A percentile compares a stretch with the other conserved stretches of the same genome.
Evolutionary conservation across 2,113 vertebrate genomes (phyloP).

Genomic region (Serilophus lunatus): DNA sequence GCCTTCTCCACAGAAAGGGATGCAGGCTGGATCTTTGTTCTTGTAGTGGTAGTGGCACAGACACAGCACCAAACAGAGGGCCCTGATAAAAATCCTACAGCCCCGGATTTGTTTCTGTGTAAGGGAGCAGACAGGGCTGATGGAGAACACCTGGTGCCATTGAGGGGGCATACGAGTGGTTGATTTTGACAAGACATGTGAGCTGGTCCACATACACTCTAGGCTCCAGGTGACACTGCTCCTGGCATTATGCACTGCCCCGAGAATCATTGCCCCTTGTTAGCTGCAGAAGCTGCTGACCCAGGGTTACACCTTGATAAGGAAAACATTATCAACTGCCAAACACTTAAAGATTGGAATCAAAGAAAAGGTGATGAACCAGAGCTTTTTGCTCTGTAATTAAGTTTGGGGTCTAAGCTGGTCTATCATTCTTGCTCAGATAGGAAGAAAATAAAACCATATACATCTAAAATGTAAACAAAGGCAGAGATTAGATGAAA

Average conservation of each 20-base stretch:
- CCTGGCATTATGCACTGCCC: neutral
- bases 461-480: neutral
- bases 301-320: neutral
- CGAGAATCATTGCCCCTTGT: neutral
- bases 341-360: neutral
- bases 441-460: neutral
- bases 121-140: neutral
- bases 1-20: neutral
- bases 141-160: neutral
- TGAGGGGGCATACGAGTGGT: neutral
- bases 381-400: neutral
- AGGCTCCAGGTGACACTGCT: neutral
- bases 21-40: neutral
- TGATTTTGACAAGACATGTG: neutral
- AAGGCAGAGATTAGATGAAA: neutral
- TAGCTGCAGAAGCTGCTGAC: neutral
- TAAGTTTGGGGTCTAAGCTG: neutral
- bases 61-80: neutral
- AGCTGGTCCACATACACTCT: neutral
- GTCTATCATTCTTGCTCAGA: neutral
- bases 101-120: neutral
- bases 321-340: neutral
- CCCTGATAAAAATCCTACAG: neutral
- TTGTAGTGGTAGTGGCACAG: neutral
- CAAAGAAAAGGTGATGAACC: neutral